A percentile compares a stretch with the other conserved stretches of the same genome.
These are phyloP conservation scores for Hyposmocoma kahamanoa DNA, from an alignment of 1,140 invertebrate genomes.

Conservation along the genomic window DNA sequence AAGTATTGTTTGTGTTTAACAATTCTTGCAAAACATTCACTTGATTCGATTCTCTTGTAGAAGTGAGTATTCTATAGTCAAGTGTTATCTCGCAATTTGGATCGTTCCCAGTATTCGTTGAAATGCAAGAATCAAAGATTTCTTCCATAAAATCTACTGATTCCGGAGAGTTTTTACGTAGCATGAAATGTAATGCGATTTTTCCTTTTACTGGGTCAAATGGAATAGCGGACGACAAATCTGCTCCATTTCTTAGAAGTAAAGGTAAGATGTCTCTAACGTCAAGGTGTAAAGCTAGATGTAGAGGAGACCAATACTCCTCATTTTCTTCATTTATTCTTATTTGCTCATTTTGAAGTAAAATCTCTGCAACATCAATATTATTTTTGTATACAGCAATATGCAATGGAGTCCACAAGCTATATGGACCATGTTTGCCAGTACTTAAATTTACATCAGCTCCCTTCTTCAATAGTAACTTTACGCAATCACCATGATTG, in stretches of 20 bases:
- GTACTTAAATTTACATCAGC: constrained; percentile 51
- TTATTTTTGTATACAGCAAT: constrained; percentile 74
- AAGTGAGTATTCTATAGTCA: constrained; percentile 67
- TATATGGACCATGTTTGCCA: constrained; percentile 43
- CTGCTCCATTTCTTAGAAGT: constrained; percentile 75
- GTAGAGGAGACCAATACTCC: constrained; percentile 76
- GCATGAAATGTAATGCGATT: constrained; percentile 65
- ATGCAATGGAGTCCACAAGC: constrained; percentile 76
- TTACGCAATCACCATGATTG: constrained; percentile 78
- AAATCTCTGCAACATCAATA: constrained; percentile 62
- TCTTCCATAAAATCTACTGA: constrained; percentile 69
- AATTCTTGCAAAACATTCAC: constrained; percentile 73
- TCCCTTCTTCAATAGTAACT: constrained; percentile 77
- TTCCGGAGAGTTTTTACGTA: constrained; percentile 69
- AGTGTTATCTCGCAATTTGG: constrained; percentile 61
- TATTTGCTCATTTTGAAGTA: constrained; percentile 70
- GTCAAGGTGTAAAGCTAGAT: constrained; percentile 75
- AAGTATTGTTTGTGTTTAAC: constrained; percentile 65
- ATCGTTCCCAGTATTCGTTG: constrained; percentile 59
- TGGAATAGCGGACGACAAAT: constrained; percentile 74
- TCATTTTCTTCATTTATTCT: constrained; percentile 67
- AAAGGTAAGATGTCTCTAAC: constrained; percentile 75
- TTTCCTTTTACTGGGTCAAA: constrained; percentile 65
- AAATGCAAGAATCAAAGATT: constrained; percentile 69
- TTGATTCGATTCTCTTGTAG: constrained; percentile 52